A percentile compares a stretch with the other conserved stretches of the same genome.
Evolutionary conservation across 2,888 invertebrate genomes (phyloP).

Genomic region (Macaria notata): DNA sequence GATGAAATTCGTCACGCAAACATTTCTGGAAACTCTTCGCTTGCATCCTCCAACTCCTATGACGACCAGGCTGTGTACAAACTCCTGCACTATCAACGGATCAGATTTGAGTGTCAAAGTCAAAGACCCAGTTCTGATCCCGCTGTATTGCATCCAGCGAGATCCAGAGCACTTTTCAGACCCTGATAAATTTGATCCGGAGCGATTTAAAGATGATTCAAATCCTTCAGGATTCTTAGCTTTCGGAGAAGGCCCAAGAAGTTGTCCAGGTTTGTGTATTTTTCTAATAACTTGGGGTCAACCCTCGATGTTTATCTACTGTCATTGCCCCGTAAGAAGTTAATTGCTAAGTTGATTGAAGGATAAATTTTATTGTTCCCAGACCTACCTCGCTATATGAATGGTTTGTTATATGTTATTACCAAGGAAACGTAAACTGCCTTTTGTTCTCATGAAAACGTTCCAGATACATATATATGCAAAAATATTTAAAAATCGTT

Average conservation of each 20-base stretch:
- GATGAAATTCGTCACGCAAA: conserved; percentile 62
- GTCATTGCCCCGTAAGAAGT: conserved; percentile 8
- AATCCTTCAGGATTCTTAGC: conserved; percentile 67
- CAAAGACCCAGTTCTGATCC: conserved; percentile 66
- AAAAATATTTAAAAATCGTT: conserved; percentile 32
- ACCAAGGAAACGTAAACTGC: conserved; percentile 34
- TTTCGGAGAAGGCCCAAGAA: conserved; percentile 73
- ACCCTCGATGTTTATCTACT: conserved; percentile 3
- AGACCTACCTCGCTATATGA: conserved; percentile 1
- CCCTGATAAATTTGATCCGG: conserved; percentile 70
- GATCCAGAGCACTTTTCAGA: conserved; percentile 64
- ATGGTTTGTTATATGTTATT: conserved; percentile 14
- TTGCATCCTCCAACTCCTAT: conserved; percentile 72
- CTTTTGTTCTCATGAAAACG: conserved; percentile 38
- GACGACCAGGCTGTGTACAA: conserved; percentile 69
- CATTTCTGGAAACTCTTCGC: conserved; percentile 63
- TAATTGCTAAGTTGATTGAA: conserved; percentile 12
- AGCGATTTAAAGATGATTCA: conserved; percentile 59
- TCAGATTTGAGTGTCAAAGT: conserved; percentile 58
- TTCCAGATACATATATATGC: conserved; percentile 32
- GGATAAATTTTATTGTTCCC: conserved; percentile 12
- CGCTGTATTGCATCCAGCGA: conserved; percentile 67
- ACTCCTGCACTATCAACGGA: conserved; percentile 58
- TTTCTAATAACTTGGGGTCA: conserved; percentile 1
- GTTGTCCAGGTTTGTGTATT: conserved; percentile 61